phyloP scores from a whole-genome alignment of 2,888 invertebrate genomes.

The Thalpophila matura region DNA sequence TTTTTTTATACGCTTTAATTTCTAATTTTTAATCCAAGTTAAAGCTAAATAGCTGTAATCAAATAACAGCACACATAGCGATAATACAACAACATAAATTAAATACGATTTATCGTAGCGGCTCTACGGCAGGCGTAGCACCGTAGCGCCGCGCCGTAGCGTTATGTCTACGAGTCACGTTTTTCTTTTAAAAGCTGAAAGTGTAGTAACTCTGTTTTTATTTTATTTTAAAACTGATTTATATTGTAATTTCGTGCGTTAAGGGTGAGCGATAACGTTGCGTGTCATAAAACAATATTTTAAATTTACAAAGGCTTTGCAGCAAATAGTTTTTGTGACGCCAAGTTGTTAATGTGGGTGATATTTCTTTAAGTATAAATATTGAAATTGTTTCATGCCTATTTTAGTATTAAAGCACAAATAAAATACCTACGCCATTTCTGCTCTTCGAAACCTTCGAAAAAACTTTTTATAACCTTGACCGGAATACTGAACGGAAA shows the following conservation, averaged over 20 bases:
- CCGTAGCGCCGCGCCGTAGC: conserved; percentile 61
- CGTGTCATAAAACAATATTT: conserved; percentile 74
- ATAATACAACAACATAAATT: conserved; percentile 54
- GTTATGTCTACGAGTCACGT: conserved; percentile 69
- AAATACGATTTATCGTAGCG: conserved; percentile 72
- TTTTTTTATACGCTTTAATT: conserved; percentile 24
- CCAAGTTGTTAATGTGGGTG: conserved; percentile 34
- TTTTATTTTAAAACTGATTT: conserved; percentile 64
- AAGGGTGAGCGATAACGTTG: conserved; percentile 64
- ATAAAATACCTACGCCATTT: background rate
- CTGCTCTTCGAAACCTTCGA: conserved; percentile 1
- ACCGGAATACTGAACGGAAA: conserved; percentile 12
- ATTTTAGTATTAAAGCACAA: background rate
- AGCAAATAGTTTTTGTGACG: conserved; percentile 48
- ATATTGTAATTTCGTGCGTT: conserved; percentile 58
- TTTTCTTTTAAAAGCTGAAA: conserved; percentile 56
- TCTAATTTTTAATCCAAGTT: conserved; percentile 23
- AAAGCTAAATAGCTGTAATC: conserved; percentile 48
- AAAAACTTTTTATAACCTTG: conserved; percentile 25
- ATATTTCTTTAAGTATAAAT: conserved; percentile 31
- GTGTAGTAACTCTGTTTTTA: conserved; percentile 51
- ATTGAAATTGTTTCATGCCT: conserved; percentile 15
- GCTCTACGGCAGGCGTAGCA: conserved; percentile 67
- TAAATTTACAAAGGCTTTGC: conserved; percentile 64
- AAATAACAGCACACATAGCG: conserved; percentile 55